Conservation (phyloP, 37 sponge, comb jelly and placozoan species). For the Dysidea cf. avara region DNA sequence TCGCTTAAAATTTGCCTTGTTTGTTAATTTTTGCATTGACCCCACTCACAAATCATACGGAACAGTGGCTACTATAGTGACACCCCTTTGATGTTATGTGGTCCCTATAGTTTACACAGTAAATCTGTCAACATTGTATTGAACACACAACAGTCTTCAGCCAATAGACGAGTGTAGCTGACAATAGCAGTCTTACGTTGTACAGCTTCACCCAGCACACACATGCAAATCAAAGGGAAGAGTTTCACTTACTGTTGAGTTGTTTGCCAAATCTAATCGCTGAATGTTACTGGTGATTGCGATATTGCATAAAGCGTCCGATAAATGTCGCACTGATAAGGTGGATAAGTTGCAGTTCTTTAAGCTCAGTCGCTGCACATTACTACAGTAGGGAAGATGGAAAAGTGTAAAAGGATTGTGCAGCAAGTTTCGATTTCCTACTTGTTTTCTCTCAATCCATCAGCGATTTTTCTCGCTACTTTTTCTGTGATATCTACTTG, state of each 20-base stretch:
- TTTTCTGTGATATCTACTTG: constrained; percentile 46
- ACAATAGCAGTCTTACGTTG: no score
- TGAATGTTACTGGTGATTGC: constrained; percentile 65
- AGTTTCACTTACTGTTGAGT: constrained; percentile 38
- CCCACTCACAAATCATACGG: no score
- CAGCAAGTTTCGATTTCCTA: no score
- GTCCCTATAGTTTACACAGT: background rate
- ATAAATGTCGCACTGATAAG: constrained; percentile 36
- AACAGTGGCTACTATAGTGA: no score
- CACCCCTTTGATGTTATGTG: background rate
- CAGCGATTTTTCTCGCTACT: constrained; percentile 45
- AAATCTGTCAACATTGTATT: no score
- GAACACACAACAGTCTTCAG: background rate
- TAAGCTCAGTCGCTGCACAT: constrained; percentile 56
- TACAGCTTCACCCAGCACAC: no score
- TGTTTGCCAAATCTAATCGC: constrained; percentile 66
- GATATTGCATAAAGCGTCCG: constrained; percentile 62
- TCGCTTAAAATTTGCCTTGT: no score
- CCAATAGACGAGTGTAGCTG: no score
- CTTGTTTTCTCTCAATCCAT: constrained; percentile 67
- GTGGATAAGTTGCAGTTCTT: constrained; percentile 42
- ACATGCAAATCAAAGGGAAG: no score
- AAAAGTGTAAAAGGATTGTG: no score
- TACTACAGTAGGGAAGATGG: constrained; percentile 37
- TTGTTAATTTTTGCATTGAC: no score